phyloP scores from a whole-genome alignment of 2,888 invertebrate species.

The Deroplatys truncata region DNA sequence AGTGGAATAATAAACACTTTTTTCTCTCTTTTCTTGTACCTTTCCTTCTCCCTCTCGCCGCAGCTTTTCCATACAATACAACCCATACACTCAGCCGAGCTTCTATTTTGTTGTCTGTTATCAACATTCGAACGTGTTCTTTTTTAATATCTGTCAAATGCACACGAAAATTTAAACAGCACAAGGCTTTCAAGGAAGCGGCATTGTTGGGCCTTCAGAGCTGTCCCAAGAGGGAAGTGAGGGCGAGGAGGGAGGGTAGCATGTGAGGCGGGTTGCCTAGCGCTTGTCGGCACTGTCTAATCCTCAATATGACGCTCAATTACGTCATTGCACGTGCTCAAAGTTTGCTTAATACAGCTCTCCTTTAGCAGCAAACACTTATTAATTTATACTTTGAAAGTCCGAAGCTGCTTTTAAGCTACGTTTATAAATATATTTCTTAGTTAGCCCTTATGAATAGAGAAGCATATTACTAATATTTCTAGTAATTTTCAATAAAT shows the following conservation, averaged over 20 bases:
- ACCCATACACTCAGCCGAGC: not conserved
- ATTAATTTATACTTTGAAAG: too few relatives aligned
- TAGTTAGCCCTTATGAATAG: too few relatives aligned
- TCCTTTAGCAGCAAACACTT: too few relatives aligned
- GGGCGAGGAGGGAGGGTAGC: not conserved
- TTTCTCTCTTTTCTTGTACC: not conserved
- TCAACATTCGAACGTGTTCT: slow-evolving; percentile 29
- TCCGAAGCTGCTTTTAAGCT: too few relatives aligned
- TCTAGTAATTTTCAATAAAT: too few relatives aligned
- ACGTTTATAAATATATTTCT: too few relatives aligned
- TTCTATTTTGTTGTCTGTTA: slow-evolving; percentile 30
- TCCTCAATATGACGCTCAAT: not conserved
- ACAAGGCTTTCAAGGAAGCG: slow-evolving; percentile 25
- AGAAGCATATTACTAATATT: too few relatives aligned
- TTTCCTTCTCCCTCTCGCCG: not conserved
- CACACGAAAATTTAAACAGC: slow-evolving; percentile 33
- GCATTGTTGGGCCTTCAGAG: slow-evolving; percentile 29
- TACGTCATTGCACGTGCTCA: not conserved
- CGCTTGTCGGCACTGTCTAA: not conserved
- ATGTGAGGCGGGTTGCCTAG: not conserved
- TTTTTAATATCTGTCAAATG: slow-evolving; percentile 34
- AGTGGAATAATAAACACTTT: not conserved
- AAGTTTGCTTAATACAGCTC: too few relatives aligned
- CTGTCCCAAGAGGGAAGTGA: slow-evolving; percentile 25
- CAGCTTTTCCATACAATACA: not conserved